Evolutionary conservation across 2,888 invertebrate species (phyloP), one percentile per base, ranked within the genome.

Genomic region (Julus scanicus): DNA sequence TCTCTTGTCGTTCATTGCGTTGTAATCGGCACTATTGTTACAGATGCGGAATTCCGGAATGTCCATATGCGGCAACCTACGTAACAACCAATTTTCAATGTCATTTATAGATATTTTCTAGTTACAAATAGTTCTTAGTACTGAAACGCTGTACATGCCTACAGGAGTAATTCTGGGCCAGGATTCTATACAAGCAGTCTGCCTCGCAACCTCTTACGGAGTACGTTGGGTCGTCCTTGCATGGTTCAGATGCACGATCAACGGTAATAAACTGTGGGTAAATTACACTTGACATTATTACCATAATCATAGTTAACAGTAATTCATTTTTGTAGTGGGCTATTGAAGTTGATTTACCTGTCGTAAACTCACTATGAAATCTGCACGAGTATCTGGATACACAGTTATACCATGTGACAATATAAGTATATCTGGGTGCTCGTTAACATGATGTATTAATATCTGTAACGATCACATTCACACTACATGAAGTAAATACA

Each of bases 51-150:
- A 57, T 9, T 88, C 84, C 40, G 57, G 80, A 48, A 83, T 8
- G 29, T 88, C 49, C 88, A 88, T 88, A 20, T 88, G 39, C 11
- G 88, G 88, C 17, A 88, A 53, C 40, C 88, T 88, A 15, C 15
- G 15, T 6, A 40, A 84, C 15, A n/a, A 11, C 57, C 57, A n/a
- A 20, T 63, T 63, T 63, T 63, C 9, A 48, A 13, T 11, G 48
- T 13, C 6, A 48, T 48, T 11, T 48, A 48, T 13, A 11, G 48
- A 48, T 6, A 48, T 48, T 48, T 11, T 48, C 48, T 48, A 48
- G 48, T 11, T 11, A 48, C 48, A 2, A 48, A 2, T 6, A 48
- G 9, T 0, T 63, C 15, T 57, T 57, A 29, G 29, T 29, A 1
- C 29, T 29, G 29, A 29, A 29, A 29, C 29, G 37, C 20, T 13